phyloP scores from a whole-genome alignment of 2,797 vertebrate genomes.

The Galaxias olidus region DNA sequence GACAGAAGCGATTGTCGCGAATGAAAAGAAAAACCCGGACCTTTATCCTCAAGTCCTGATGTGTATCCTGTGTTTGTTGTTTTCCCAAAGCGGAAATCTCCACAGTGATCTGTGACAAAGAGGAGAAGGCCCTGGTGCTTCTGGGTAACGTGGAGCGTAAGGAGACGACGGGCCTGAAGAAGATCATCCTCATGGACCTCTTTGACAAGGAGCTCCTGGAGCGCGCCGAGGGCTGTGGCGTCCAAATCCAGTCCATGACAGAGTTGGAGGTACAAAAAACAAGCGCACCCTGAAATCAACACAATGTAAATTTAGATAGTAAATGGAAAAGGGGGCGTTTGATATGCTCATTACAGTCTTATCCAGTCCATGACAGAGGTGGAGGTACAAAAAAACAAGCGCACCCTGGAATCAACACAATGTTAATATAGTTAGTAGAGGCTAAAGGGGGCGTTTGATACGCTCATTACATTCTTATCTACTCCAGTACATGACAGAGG shows the following conservation, averaged over 20 bases:
- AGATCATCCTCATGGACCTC: slow-evolving; percentile 90
- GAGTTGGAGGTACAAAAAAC: slow-evolving; percentile 83
- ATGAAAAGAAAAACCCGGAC: no score
- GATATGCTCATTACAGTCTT: no score
- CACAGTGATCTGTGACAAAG: slow-evolving; percentile 92
- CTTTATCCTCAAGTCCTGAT: neutral
- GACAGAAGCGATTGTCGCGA: no score
- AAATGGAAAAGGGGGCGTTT: no score
- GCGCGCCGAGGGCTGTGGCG: slow-evolving; percentile 78
- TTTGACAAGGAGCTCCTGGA: slow-evolving; percentile 81
- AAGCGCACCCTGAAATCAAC: neutral
- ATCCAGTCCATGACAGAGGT: no score
- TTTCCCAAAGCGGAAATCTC: slow-evolving; percentile 87
- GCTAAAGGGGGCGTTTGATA: no score
- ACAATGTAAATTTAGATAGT: no score
- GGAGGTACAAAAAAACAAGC: slow-evolving; percentile 75
- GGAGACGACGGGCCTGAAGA: slow-evolving; percentile 82
- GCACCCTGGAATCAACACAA: no score
- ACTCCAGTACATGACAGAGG: no score
- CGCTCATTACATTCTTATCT: no score
- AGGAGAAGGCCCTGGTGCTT: slow-evolving; percentile 87
- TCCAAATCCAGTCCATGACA: slow-evolving; percentile 84
- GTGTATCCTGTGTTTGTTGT: slow-evolving; percentile 23
- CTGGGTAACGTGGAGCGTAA: slow-evolving; percentile 87
- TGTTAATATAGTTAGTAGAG: no score